A percentile compares a stretch with the other conserved stretches of the same genome.
These are phyloP conservation scores for Menidia beryllina DNA, from an alignment of 2,113 vertebrate genomes.

Conservation along the genomic window DNA sequence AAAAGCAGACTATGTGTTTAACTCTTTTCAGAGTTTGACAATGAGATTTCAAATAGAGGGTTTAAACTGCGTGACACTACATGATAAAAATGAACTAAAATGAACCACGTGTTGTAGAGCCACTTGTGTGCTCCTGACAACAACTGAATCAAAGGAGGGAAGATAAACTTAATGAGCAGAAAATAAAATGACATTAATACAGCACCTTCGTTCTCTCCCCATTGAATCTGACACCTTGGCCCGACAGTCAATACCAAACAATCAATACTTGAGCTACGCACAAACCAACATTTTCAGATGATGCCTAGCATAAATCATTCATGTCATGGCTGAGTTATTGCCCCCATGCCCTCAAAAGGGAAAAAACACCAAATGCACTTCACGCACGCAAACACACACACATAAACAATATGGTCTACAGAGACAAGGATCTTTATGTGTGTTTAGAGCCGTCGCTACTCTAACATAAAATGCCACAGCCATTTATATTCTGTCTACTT, in stretches of 20 bases:
- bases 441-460: constrained; percentile 10
- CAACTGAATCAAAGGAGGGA: constrained; percentile 7
- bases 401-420: not conserved
- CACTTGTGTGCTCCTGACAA: constrained; percentile 20
- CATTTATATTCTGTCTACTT: constrained; percentile 31
- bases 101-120: constrained; percentile 6
- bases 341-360: constrained; percentile 42
- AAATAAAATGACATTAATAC: constrained; percentile 47
- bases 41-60: not conserved
- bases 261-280: constrained; percentile 66
- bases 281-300: constrained; percentile 72
- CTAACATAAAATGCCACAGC: constrained; percentile 29
- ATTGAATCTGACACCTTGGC: constrained; percentile 63
- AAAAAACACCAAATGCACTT: constrained; percentile 65
- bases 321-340: constrained; percentile 72
- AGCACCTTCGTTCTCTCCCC: constrained; percentile 36
- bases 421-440: constrained; percentile 5
- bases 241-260: constrained; percentile 64
- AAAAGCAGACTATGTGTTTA: constrained; percentile 9
- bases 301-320: constrained; percentile 72
- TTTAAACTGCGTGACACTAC: not conserved
- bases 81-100: constrained; percentile 19
- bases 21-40: constrained; percentile 11
- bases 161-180: constrained; percentile 54
- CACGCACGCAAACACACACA: constrained; percentile 11